Percentiles rank a stretch among this genome's conserved stretches.
These are phyloP conservation scores for Rhynchotus rufescens DNA, from an alignment of 2,797 vertebrate genomes.

Conservation along the genomic window DNA sequence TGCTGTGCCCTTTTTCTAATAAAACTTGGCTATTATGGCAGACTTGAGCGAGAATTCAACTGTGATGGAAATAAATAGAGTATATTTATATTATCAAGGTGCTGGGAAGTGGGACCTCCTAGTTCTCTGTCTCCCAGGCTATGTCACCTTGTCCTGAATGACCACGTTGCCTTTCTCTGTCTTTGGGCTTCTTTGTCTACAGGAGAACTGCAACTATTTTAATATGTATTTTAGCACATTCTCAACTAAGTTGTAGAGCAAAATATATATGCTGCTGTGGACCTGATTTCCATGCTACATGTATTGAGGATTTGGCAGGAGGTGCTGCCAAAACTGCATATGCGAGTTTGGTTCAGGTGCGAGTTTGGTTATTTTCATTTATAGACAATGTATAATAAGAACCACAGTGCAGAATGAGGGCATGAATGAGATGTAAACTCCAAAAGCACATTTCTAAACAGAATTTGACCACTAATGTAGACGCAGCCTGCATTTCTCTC, in stretches of 20 bases:
- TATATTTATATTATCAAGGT: slow-evolving; percentile 24
- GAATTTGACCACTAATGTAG: slow-evolving; percentile 8
- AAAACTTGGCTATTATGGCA: not conserved
- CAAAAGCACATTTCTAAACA: slow-evolving; percentile 30
- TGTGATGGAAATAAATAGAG: slow-evolving; percentile 15
- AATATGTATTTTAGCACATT: not conserved
- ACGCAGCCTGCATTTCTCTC: slow-evolving; percentile 16
- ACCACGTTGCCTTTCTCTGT: not conserved
- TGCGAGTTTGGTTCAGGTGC: not conserved
- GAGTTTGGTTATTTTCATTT: slow-evolving; percentile 40
- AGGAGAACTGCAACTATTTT: fast-evolving
- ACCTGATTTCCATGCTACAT: not conserved
- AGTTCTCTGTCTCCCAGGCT: not conserved
- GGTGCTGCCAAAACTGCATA: slow-evolving; percentile 2
- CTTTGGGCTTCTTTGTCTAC: not conserved
- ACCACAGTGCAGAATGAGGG: slow-evolving; percentile 31
- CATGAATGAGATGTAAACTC: not conserved
- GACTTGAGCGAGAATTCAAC: not conserved
- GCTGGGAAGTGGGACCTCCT: not conserved
- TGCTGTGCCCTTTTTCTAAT: not conserved
- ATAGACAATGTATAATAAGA: not conserved
- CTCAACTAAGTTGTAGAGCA: not conserved
- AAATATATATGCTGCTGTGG: not conserved
- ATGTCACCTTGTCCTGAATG: not conserved
- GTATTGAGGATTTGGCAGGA: not conserved